Percentiles rank a stretch among this genome's conserved stretches.
phyloP scores from a whole-genome alignment of 2,113 vertebrate genomes.

The Corythoichthys intestinalis region DNA sequence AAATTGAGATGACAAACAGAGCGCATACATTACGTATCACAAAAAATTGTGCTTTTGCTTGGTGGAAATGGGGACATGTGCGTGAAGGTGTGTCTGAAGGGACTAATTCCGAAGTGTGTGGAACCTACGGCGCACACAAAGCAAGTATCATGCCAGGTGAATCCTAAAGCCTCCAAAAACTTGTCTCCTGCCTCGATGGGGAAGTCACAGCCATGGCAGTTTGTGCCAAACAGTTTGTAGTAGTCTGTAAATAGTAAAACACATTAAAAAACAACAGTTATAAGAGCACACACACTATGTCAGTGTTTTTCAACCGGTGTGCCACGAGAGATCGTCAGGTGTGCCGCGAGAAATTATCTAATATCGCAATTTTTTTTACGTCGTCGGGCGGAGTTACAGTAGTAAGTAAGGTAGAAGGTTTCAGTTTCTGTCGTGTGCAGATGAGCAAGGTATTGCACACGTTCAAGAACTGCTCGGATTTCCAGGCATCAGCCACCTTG shows the following conservation, averaged over 20 bases:
- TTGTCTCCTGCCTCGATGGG: slow-evolving; percentile 97
- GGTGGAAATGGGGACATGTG: neutral
- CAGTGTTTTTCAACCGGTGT: no score
- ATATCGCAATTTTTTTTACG: no score
- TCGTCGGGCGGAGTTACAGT: no score
- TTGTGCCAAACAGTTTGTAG: slow-evolving; percentile 87
- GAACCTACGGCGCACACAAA: slow-evolving; percentile 89
- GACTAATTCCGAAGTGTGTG: slow-evolving; percentile 18
- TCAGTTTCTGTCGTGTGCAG: no score
- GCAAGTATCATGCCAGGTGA: slow-evolving; percentile 97
- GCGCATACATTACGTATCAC: no score
- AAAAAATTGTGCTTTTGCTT: neutral
- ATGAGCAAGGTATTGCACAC: no score
- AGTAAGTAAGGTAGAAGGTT: no score
- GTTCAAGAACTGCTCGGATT: no score
- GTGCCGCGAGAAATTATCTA: no score
- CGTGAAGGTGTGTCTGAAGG: neutral
- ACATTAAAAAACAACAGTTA: neutral
- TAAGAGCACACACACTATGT: neutral
- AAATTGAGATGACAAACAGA: no score
- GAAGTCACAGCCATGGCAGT: slow-evolving; percentile 93
- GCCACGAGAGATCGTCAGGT: no score
- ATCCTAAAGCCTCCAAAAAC: slow-evolving; percentile 90
- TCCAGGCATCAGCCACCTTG: no score
- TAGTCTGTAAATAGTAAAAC: slow-evolving; percentile 75